Base-by-base conservation (phyloP, 1,140 invertebrate species). In the Delia radicum region DNA sequence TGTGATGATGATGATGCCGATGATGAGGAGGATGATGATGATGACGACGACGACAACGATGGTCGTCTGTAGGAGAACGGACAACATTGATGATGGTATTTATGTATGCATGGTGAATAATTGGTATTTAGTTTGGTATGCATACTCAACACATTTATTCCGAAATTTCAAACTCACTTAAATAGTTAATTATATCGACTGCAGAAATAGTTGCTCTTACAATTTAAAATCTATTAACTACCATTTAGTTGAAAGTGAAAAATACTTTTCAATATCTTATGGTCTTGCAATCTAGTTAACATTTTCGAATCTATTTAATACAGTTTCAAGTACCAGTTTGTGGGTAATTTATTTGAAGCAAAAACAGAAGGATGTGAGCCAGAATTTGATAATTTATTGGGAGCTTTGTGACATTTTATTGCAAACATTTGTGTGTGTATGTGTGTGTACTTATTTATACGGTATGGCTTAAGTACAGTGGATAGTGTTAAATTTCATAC, bases 401-500 rank as follows among this genome's bases (percentile, higher is more conserved):
- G n/a, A 33, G 31, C n/a, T 69, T 33, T 69, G 65, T 33, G 65
- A 69, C 65, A 69, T 69, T 69, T 69, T 69, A 69, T 69, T 69
- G 65, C 29, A 69, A 69, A 33, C n/a, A 33, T 69, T 55, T 55
- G 48, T 55, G 10, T n/a, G 48, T 55, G 48, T 55, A 18, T 7
- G 13, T 37, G 13, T 37, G 33, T 37, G 33, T 13, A 13, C 8
- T 37, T 37, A 37, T 55, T 42, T 42, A 55, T 21, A 21, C 48
- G 5, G 24, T 55, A 21, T 21, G 21, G 48, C n/a, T 55, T 55
- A 55, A 55, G 48, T 21, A 55, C 48, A 55, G 48, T 55, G 48
- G n/a, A n/a, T n/a, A n/a, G n/a, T n/a, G n/a, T n/a, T n/a, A n/a
- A n/a, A n/a, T n/a, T n/a, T n/a, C n/a, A n/a, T n/a, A n/a, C n/a